Percentiles rank a stretch among this genome's conserved stretches.
Evolutionary conservation across 1,140 invertebrate genomes (phyloP).

Genomic region (Drosophila triauraria): DNA sequence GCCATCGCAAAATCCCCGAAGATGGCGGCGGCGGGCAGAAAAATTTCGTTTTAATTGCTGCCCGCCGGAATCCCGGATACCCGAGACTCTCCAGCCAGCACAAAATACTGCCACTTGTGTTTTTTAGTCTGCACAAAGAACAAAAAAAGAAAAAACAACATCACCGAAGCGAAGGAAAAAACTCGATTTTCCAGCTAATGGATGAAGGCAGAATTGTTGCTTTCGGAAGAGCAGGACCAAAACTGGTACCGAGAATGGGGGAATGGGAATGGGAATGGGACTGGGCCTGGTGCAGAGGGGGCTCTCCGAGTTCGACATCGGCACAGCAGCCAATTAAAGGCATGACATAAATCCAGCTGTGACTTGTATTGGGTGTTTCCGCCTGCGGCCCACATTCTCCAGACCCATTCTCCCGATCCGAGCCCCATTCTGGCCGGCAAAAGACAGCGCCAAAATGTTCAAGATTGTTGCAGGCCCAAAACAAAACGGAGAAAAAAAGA

Average conservation of each 20-base stretch:
- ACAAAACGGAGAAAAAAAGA: constrained; percentile 58
- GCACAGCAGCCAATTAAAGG: constrained; percentile 84
- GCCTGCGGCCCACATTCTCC: constrained; percentile 83
- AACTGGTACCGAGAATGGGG: constrained; percentile 32
- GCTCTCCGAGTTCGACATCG: constrained; percentile 56
- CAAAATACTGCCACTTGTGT: constrained; percentile 75
- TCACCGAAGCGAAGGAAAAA: constrained; percentile 24
- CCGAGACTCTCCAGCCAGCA: constrained; percentile 22
- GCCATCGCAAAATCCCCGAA: constrained; percentile 72
- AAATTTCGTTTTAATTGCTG: constrained; percentile 80
- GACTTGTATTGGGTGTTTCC: constrained; percentile 85
- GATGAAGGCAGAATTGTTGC: constrained; percentile 70
- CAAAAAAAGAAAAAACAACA: not conserved
- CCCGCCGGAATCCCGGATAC: constrained; percentile 27
- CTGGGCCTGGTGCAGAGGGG: constrained; percentile 25
- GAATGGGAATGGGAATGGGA: constrained; percentile 2
- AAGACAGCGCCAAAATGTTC: constrained; percentile 77
- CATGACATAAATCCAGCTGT: constrained; percentile 85
- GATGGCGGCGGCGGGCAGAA: constrained; percentile 74
- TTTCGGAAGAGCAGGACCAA: constrained; percentile 37
- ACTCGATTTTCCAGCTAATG: constrained; percentile 81
- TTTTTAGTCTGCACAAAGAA: constrained; percentile 55
- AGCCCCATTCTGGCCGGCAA: constrained; percentile 39
- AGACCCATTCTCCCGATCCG: constrained; percentile 26
- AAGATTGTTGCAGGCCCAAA: constrained; percentile 76